Evolutionary conservation across 2,797 vertebrate genomes (phyloP), one percentile per base, ranked within the genome.

Genomic region (Tachyglossus aculeatus): DNA sequence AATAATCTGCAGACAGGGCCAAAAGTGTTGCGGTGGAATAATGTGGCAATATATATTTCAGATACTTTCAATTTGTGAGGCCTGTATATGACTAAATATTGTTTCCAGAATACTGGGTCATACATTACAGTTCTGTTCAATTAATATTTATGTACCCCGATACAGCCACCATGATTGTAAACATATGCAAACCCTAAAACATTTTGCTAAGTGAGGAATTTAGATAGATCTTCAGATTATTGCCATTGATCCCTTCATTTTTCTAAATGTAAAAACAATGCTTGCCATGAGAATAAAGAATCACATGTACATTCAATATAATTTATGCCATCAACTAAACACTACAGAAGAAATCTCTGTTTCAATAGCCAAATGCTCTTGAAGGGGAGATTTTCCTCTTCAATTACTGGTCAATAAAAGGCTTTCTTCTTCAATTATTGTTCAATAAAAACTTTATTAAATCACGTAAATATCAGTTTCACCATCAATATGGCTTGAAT

Each of bases 401-500:
- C 81, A 84, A 88, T 71, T 72, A 62, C 58, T 64, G 84, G 85
- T 89, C 85, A 84, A 84, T 84, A 84, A 88, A 71, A 66, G 77
- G 72, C 62, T 89, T 63, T 51, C 71, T 65, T 67, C 44, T 71
- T 81, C 80, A 83, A 83, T 76, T 80, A 63, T 80, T 85, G 85
- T 89, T 86, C 85, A 84, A 85, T 85, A 88, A 71, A 66, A 77
- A 72, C 62, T 89, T 92, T 89, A 86, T 90, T 90, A 91, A 90
- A 84, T 77, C 76, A 89, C 85, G 90, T 89, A 90, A 89, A 90
- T 92, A 90, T 86, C 83, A 83, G 89, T 75, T 82, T 77, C 69
- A 44, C 80, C 85, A 88, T 67, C 60, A 67, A 59, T 84, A 85
- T 82, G 71, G 71, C 78, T 82, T 87, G 65, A 64, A 70, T 67